Percentiles rank a stretch among this genome's conserved stretches.
These are phyloP conservation scores for Cetoscarus ocellatus DNA, from an alignment of 2,797 vertebrate species.

Conservation along the genomic window DNA sequence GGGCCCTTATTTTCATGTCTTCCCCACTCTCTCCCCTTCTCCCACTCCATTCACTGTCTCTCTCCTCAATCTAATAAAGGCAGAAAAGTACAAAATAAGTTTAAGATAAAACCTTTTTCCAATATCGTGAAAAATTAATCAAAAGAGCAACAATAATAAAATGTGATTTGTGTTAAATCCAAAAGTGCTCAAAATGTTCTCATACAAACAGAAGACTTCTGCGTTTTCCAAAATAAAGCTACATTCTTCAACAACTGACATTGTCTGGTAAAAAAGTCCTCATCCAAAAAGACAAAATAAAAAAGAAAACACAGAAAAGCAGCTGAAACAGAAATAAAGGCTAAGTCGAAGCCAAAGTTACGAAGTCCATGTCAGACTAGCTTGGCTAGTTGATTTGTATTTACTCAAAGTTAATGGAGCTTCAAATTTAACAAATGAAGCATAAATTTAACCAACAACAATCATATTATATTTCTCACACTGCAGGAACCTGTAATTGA, in stretches of 20 bases:
- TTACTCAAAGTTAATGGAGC: slow-evolving; percentile 11
- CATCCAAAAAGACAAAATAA: neutral
- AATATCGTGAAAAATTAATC: no score
- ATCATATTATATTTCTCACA: neutral
- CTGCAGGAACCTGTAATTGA: slow-evolving; percentile 7
- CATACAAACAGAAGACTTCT: no score
- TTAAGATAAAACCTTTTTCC: no score
- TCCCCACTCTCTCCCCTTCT: no score
- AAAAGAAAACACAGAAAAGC: neutral
- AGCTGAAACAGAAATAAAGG: neutral
- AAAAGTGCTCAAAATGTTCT: no score
- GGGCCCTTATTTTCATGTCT: no score
- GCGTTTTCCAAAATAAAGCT: no score
- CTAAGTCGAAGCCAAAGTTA: neutral
- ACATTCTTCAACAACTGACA: neutral
- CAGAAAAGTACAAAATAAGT: no score
- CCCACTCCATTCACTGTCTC: no score
- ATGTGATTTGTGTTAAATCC: no score
- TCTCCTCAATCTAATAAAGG: no score
- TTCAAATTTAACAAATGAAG: slow-evolving; percentile 24
- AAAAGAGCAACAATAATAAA: no score
- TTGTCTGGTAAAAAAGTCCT: neutral
- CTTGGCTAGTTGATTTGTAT: neutral
- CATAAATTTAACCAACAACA: neutral
- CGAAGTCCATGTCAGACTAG: neutral